Base-by-base conservation (phyloP, 2,113 vertebrate genomes). In the Solenodon paradoxus region DNA sequence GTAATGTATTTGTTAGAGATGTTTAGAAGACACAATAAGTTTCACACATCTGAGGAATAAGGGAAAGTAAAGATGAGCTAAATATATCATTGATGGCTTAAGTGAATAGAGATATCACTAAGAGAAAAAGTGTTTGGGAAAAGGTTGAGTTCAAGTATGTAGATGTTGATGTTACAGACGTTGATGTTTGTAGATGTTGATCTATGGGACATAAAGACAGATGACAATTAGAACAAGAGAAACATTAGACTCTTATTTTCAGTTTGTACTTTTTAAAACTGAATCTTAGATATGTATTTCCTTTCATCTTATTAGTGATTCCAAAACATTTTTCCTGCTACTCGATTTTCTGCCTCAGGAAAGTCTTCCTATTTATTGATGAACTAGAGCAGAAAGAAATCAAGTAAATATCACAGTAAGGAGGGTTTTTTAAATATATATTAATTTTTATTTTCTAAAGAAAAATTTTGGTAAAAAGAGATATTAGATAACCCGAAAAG, bases 321-420 rank as follows among this genome's bases (percentile, higher is more conserved):
- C 72, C 89, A 79, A 90, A 86, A n/a, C 30, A 81, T 35, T 85
- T 96, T 88, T 86, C 71, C 57, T 68, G 9, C 61, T 74, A 55
- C 8, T 75, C 16, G 38, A 10, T 68, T 53, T 24, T 59, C 61
- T 78, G 61, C 69, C 69, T 94, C 26, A 71, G 45, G 12, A 59
- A 90, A 78, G 8, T 83, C 30, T 6, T 74, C 38, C 3, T 5
- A 35, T 68, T 87, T 79, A 72, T 40, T 59, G 75, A 87, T 79
- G 16, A 78, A 22, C 10, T 64, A 72, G 19, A 83, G 42, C 20
- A 77, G 28, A 61, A 42, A 77, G 66, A 20, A 5, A 3, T 24
- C 8, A 63, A 35, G 24, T 63, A 81, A 63, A 57, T n/a, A 80
- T 28, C 4, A 35, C 2, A 71, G 15, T 64, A 51, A 87, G 28